Conservation (phyloP, 2,888 invertebrate genomes). For the Gortyna flavago region DNA sequence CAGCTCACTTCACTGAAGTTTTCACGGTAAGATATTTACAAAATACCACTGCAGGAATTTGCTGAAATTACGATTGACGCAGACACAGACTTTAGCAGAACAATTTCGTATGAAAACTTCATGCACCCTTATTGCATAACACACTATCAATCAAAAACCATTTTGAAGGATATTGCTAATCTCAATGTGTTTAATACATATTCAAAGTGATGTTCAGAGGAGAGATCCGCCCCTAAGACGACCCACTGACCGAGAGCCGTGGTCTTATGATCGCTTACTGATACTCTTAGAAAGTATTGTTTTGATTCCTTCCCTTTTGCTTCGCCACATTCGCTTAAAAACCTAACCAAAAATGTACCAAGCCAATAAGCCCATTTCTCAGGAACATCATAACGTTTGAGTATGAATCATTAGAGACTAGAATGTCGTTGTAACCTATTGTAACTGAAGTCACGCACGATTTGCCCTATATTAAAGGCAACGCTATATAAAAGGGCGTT, state of each 20-base stretch:
- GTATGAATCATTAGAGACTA: background rate
- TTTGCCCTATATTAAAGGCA: conserved; percentile 25
- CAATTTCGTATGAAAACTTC: no score
- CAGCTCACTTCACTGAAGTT: no score
- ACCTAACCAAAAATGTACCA: background rate
- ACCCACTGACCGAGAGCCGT: no score
- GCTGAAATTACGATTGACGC: no score
- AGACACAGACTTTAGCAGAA: no score
- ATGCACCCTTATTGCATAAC: no score
- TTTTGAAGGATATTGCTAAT: no score
- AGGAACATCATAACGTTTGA: background rate
- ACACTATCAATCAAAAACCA: no score
- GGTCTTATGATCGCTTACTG: background rate
- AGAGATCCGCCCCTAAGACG: no score
- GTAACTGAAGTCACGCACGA: conserved; percentile 17
- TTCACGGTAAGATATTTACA: no score
- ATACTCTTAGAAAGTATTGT: background rate
- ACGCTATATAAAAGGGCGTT: conserved; percentile 26
- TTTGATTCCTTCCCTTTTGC: background rate
- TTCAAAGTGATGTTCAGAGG: background rate
- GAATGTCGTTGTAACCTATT: conserved; percentile 28
- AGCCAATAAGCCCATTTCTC: background rate
- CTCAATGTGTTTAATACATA: no score
- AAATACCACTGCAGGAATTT: no score
- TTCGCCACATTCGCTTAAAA: background rate